Conservation (phyloP, 2,113 vertebrate species). For the Cyanoramphus novaezelandiae region DNA sequence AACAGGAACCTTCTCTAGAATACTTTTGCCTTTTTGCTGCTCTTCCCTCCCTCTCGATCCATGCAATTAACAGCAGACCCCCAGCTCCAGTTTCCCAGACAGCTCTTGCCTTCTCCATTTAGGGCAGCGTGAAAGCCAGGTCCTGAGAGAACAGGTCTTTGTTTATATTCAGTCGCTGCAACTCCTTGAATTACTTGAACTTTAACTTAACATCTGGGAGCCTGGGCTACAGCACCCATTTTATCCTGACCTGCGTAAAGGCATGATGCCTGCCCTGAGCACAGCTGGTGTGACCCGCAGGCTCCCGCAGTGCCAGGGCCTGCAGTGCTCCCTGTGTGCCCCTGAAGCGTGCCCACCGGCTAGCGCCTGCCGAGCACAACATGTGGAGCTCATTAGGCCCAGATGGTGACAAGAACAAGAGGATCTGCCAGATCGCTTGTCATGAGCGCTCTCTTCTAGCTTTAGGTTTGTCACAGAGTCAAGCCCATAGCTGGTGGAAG, state of each 20-base stretch:
- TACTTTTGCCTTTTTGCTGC: background rate
- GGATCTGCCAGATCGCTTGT: background rate
- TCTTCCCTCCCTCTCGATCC: background rate
- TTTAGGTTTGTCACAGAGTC: background rate
- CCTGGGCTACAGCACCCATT: background rate
- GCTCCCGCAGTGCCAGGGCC: background rate
- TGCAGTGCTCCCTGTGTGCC: too few relatives aligned
- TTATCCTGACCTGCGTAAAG: background rate
- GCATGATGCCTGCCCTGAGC: background rate
- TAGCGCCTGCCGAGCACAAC: background rate
- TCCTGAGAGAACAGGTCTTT: background rate
- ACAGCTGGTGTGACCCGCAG: background rate
- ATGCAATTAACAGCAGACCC: background rate
- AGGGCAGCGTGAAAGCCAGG: background rate
- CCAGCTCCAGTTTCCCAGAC: background rate
- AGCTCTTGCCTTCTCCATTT: background rate
- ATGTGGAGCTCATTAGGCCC: background rate
- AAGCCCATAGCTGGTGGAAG: background rate
- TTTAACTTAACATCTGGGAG: background rate
- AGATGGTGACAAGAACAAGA: background rate
- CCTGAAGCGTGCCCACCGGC: background rate
- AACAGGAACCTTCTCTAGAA: background rate
- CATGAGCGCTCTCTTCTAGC: background rate
- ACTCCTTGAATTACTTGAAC: background rate
- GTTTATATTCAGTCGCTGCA: background rate